Evolutionary conservation across 2,797 vertebrate genomes (phyloP), one percentile per base, ranked within the genome.

Genomic region (Aulostomus chinensis): DNA sequence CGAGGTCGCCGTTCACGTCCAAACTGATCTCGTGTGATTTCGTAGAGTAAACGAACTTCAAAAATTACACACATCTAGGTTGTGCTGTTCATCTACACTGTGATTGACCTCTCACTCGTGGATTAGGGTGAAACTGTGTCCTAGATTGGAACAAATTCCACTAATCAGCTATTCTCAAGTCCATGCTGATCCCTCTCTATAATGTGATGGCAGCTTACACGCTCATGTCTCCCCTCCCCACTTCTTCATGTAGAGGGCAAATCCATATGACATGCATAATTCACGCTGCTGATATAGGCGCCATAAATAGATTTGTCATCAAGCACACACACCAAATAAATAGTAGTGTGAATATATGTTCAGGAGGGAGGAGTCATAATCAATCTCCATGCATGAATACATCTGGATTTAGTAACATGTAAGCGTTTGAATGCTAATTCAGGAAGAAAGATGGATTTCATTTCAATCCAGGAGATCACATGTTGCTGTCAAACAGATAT

Each of bases 231-330:
- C 14, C n/a, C n/a, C n/a, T 39, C 24, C 37, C 22, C 14, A 42
- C 38, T 25, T 57, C 13, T 58, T 39, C 41, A 51, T 34, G 30
- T 2, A 28, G 38, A 53, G 43, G 43, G 26, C n/a, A 54, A 68
- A 80, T 84, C 78, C 62, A 78, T 73, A 73, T 29, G 17, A 53
- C 68, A 74, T 80, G 45, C 57, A 83, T 79, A 72, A 85, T 85
- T 86, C 62, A 78, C 21, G 1, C 3, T 9, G 29, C 33, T 2
- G 7, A 47, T 53, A 46, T 6, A 14, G 32, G 13, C 4, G 5
- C 37, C 1, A 15, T 18, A 22, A 54, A 65, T 45, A 45, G 51
- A 78, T 84, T 53, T 26, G 62, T 67, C 58, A 65, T 64, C 51
- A 17, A 42, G 33, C 28, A n/a, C 24, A 17, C 46, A 34, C 28